phyloP scores from a whole-genome alignment of 2,113 vertebrate genomes.

The Aix galericulata region DNA sequence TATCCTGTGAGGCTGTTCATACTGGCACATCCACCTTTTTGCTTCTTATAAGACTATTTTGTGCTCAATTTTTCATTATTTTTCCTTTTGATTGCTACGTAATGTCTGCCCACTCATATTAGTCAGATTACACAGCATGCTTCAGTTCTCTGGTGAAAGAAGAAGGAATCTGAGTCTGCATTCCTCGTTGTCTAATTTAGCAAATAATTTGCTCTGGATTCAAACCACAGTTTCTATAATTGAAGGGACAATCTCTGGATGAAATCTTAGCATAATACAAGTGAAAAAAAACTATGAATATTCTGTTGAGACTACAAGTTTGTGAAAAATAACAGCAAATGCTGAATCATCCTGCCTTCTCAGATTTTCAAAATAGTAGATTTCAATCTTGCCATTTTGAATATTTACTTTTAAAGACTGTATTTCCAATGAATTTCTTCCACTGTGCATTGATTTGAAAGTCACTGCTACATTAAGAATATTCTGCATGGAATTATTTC shows the following conservation, averaged over 20 bases:
- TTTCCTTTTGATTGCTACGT: constrained; percentile 12
- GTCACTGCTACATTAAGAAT: neutral
- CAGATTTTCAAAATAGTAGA: neutral
- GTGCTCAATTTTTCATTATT: neutral
- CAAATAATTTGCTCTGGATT: constrained; percentile 21
- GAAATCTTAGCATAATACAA: neutral
- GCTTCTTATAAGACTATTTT: neutral
- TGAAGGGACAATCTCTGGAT: neutral
- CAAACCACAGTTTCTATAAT: neutral
- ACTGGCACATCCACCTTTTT: neutral
- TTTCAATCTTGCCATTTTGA: neutral
- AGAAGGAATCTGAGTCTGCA: neutral
- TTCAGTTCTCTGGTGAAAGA: neutral
- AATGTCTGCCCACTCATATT: neutral
- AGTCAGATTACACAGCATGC: neutral
- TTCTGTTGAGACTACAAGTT: neutral
- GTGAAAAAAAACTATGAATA: neutral
- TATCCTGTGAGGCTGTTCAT: neutral
- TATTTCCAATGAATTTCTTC: neutral
- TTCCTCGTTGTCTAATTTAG: neutral
- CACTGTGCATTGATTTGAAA: neutral
- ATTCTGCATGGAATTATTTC: neutral
- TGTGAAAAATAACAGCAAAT: neutral
- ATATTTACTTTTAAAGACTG: neutral
- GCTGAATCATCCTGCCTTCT: neutral